Base-by-base conservation (phyloP, 2,888 invertebrate species). In the Diplolepis rosae region DNA sequence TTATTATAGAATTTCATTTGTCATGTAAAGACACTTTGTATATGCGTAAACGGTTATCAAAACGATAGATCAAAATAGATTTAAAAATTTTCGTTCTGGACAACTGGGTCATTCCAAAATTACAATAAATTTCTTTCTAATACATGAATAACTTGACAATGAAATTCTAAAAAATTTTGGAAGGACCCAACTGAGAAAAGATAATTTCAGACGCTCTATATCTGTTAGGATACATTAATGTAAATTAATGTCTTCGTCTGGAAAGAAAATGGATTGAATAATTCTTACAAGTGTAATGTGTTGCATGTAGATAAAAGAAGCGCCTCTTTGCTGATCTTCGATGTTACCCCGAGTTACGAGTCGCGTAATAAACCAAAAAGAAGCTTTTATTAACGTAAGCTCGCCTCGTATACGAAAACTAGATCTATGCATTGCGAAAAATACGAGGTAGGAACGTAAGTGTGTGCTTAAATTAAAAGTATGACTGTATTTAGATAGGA, bases 401-500 rank as follows among this genome's bases (percentile, higher is more conserved):
- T 56, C 13, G 13, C 39, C 61, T 61, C 61, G 61, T 39, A 24
- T 61, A 35, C 24, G 35, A 18, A 61, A 61, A 32, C 5, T 35
- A 56, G 56, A 35, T 32, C 18, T 11, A 45, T 7, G 45, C 15
- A 18, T 45, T 6, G 7, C 9, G 45, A 45, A 45, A 35, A 61
- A 22, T 35, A 24, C 35, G 61, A 61, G 61, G n/a, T 13, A 24
- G n/a, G 18, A 9, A 18, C 45, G 45, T 45, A 45, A 61, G 61
- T n/a, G 24, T 61, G 39, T 61, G 15, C 15, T 52, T 61, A 39
- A 24, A 39, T 18, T 61, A 61, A 15, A 22, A 39, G 35, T 39
- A n/a, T 39, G 61, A 24, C 24, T 61, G 24, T 32, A 65, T 56
- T 50, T 74, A 74, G 71, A 69, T 70, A 71, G 71, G 69, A 71